A percentile compares a stretch with the other conserved stretches of the same genome.
These are phyloP conservation scores for Graptemys geographica DNA, from an alignment of 2,797 vertebrate species.

Conservation along the genomic window DNA sequence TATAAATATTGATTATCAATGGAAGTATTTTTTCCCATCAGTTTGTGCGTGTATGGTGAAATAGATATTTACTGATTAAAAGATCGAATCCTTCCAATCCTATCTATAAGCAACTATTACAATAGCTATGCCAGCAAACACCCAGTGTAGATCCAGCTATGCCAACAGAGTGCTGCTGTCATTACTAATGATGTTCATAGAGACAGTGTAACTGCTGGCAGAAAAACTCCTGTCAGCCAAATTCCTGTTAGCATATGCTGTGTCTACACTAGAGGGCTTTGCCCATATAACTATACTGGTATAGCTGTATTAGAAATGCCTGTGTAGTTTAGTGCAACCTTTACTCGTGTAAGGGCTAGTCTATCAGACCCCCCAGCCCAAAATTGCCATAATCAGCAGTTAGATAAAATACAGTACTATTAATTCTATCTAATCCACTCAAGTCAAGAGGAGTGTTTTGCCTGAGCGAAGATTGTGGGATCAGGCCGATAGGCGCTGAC, in stretches of 20 bases:
- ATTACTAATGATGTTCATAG: neutral
- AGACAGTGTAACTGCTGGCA: neutral
- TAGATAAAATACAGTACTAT: no score
- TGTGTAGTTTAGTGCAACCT: neutral
- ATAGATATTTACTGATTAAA: neutral
- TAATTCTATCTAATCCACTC: neutral
- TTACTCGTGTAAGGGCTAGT: neutral
- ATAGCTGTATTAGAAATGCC: neutral
- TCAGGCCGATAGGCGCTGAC: neutral
- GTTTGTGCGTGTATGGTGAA: neutral
- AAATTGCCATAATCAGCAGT: neutral
- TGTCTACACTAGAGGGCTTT: neutral
- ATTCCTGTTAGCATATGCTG: neutral
- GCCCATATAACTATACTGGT: neutral
- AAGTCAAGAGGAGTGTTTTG: neutral
- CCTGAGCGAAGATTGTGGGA: neutral
- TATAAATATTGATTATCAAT: neutral
- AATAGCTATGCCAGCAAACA: neutral
- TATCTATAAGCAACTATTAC: neutral
- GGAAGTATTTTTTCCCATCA: neutral
- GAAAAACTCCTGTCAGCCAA: neutral
- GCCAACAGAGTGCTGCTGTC: neutral
- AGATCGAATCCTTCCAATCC: neutral
- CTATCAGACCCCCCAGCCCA: neutral
- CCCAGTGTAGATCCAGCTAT: neutral